Conservation (phyloP, 2,113 vertebrate genomes). For the Elephas maximus region DNA sequence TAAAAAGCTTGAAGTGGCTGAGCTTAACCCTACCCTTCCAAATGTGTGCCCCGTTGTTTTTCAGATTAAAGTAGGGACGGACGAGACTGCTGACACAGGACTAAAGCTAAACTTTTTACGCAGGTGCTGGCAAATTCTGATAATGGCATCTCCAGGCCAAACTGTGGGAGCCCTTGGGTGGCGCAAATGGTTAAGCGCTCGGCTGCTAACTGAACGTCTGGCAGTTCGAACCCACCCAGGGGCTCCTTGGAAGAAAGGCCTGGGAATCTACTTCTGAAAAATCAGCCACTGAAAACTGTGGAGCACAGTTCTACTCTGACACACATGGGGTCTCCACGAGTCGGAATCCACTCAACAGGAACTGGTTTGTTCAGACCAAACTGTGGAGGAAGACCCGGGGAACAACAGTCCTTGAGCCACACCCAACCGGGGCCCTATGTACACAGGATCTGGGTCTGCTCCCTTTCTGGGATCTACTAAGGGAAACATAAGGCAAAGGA, state of each 20-base stretch:
- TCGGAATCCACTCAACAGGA: not conserved
- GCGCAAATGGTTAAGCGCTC: no score
- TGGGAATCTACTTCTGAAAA: not conserved
- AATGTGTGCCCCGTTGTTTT: not conserved
- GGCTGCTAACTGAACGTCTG: no score
- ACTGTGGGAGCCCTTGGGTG: no score
- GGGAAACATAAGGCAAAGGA: conserved; percentile 74
- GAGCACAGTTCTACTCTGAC: not conserved
- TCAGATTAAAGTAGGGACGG: not conserved
- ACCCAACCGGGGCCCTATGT: conserved; percentile 17
- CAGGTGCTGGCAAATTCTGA: conserved; percentile 40
- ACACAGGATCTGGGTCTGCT: conserved; percentile 24
- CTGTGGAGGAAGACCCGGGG: conserved; percentile 29
- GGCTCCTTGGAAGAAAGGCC: not conserved
- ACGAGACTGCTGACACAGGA: not conserved
- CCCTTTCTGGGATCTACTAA: conserved; percentile 61
- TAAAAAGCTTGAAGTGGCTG: not conserved
- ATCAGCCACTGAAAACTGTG: not conserved
- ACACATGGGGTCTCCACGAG: not conserved
- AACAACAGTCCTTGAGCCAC: not conserved
- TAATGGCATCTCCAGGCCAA: not conserved
- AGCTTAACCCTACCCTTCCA: not conserved
- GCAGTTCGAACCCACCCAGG: no score
- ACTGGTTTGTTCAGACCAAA: not conserved
- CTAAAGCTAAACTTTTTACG: not conserved